A percentile compares a stretch with the other conserved stretches of the same genome.
Conservation (phyloP, 2,797 vertebrate species). For the Phoebastria nigripes region DNA sequence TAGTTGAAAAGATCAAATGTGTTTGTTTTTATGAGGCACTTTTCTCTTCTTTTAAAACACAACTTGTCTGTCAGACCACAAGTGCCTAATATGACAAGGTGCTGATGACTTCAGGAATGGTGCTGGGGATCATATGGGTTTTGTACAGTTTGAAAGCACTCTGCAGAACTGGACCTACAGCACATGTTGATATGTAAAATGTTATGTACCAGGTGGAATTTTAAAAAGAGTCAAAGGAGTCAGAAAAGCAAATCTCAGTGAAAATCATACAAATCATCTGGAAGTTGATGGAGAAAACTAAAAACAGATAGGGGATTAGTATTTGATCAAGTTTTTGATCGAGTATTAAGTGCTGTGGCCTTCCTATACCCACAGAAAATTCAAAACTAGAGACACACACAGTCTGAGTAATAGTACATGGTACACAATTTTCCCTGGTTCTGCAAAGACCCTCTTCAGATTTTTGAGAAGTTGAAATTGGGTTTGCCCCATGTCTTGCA, state of each 20-base stretch:
- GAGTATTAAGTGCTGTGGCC: not conserved
- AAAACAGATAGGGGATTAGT: not conserved
- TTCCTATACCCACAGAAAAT: not conserved
- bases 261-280: not conserved
- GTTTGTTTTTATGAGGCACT: slow-evolving; percentile 44
- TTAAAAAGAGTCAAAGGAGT: not conserved
- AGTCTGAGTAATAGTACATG: not conserved
- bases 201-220: not conserved
- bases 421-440: not conserved
- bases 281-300: not conserved
- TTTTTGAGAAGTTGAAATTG: not conserved
- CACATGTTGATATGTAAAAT: not conserved
- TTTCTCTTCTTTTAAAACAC: not conserved
- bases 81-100: not conserved
- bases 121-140: not conserved
- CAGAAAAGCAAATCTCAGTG: not conserved
- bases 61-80: not conserved
- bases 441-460: not conserved
- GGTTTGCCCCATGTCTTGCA: not conserved
- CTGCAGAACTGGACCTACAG: not conserved
- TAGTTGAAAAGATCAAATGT: slow-evolving; percentile 62
- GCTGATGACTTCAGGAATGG: not conserved
- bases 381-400: not conserved
- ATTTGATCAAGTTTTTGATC: not conserved
- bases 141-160: not conserved